These are phyloP conservation scores for Atherinosoma microstoma DNA, from an alignment of 2,797 vertebrate species.

Conservation along the genomic window DNA sequence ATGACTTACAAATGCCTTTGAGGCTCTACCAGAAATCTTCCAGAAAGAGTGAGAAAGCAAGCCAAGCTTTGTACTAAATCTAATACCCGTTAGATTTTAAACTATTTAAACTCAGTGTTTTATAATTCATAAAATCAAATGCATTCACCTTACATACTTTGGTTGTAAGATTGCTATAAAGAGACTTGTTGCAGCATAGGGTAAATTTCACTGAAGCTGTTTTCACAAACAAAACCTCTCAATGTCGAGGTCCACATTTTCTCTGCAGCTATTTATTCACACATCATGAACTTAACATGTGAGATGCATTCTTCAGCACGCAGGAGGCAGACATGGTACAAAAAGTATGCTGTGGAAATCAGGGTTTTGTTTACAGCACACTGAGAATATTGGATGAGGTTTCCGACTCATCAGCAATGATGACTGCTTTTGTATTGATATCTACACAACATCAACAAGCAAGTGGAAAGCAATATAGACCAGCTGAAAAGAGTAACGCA, in stretches of 20 bases:
- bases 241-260: too few species aligned
- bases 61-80: neutral
- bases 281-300: too few species aligned
- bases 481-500: neutral
- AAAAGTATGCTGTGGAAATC: neutral
- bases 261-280: too few species aligned
- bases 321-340: neutral
- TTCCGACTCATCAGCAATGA: neutral
- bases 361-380: neutral
- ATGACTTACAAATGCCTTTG: too few species aligned
- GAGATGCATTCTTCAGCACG: neutral
- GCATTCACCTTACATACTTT: neutral
- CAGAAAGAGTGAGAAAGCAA: neutral
- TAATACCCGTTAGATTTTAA: neutral
- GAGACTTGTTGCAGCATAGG: too few species aligned
- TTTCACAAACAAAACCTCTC: too few species aligned
- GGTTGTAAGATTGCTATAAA: too few species aligned
- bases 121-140: neutral
- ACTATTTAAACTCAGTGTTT: neutral
- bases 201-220: too few species aligned
- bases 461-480: neutral
- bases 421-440: neutral
- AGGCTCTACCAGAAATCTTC: neutral
- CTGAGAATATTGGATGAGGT: neutral
- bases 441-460: neutral